A percentile compares a stretch with the other conserved stretches of the same genome.
These are phyloP conservation scores for Noctua janthina DNA, from an alignment of 2,888 invertebrate genomes.

Conservation along the genomic window DNA sequence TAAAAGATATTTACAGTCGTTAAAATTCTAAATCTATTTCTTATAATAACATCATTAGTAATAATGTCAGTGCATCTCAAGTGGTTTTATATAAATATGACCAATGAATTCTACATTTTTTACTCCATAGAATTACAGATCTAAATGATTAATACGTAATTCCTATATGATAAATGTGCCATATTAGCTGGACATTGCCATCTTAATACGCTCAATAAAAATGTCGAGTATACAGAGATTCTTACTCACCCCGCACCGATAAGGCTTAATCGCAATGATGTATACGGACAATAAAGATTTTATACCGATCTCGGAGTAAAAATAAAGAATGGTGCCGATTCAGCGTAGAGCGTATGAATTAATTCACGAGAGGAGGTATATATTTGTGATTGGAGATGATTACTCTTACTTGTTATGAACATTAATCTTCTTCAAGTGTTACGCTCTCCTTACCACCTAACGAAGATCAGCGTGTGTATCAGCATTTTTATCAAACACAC, in stretches of 20 bases:
- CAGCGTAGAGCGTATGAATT: constrained; percentile 43
- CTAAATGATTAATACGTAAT: constrained; percentile 52
- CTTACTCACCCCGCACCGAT: constrained; percentile 57
- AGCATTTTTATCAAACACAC: constrained; percentile 37
- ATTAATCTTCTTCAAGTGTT: constrained; percentile 33
- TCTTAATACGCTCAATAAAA: constrained; percentile 63
- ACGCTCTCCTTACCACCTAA: constrained; percentile 25
- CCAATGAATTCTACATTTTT: constrained; percentile 32
- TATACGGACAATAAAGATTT: constrained; percentile 62
- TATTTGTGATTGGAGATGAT: constrained; percentile 47
- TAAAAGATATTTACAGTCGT: constrained; percentile 7
- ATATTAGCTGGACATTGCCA: constrained; percentile 60
- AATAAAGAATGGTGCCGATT: constrained; percentile 55
- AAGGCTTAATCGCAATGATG: constrained; percentile 64
- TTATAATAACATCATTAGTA: constrained; percentile 26
- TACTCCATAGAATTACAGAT: constrained; percentile 15
- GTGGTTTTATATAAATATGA: constrained; percentile 25
- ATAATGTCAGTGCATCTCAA: constrained; percentile 36
- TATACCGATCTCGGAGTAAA: constrained; percentile 54
- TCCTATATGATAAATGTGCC: constrained; percentile 55
- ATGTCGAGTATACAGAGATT: constrained; percentile 54
- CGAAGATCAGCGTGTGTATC: constrained; percentile 23
- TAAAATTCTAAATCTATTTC: constrained; percentile 29
- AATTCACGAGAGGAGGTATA: constrained; percentile 46
- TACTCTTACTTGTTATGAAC: constrained; percentile 40